phyloP scores from a whole-genome alignment of 2,888 invertebrate genomes.

The Papilio protenor region DNA sequence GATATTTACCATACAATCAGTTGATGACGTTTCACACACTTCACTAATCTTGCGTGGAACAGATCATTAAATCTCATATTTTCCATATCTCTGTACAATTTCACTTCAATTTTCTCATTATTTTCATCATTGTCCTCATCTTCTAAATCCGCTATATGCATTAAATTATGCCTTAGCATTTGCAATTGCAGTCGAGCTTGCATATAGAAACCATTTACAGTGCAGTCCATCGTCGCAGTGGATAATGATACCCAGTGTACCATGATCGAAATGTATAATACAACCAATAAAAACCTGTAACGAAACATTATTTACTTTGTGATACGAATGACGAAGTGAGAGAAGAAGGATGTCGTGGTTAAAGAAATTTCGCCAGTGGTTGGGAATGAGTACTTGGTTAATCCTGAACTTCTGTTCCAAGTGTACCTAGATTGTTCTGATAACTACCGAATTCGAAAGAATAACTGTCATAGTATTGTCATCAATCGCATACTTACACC shows the following conservation, averaged over 20 bases:
- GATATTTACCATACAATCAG: not conserved
- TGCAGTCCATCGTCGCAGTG: not conserved
- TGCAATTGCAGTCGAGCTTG: conserved; percentile 5
- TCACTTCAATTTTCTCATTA: not conserved
- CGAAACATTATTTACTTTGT: not conserved
- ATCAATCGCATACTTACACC: not conserved
- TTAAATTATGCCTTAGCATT: not conserved
- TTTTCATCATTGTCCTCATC: not conserved
- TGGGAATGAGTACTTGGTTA: not conserved
- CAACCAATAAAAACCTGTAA: conserved; percentile 9
- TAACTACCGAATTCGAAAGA: not conserved
- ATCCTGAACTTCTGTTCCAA: too few species aligned
- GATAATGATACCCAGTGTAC: not conserved
- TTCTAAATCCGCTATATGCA: not conserved
- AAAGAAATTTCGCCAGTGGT: not conserved
- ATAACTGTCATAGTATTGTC: not conserved
- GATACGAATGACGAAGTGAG: not conserved
- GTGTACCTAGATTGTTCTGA: not conserved
- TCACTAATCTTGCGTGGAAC: not conserved
- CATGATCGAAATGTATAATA: not conserved
- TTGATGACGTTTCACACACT: not conserved
- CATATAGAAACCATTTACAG: not conserved
- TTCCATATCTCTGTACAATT: conserved; percentile 3
- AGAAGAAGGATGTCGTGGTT: not conserved
- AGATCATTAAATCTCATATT: not conserved